Conservation (phyloP, 2,797 vertebrate species). For the Carcharodon carcharias region DNA sequence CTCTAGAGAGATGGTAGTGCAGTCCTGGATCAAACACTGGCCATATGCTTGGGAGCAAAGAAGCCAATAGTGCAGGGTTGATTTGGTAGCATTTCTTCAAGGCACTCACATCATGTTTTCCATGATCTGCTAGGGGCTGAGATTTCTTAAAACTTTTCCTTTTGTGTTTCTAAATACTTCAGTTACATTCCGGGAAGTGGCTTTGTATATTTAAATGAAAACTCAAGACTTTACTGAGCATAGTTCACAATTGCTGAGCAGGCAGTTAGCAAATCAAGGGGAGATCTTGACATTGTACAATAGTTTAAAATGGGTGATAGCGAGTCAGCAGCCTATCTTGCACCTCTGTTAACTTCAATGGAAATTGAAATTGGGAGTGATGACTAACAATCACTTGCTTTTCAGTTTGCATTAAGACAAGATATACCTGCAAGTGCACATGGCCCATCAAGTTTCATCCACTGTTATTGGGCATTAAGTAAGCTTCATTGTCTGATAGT, state of each 20-base stretch:
- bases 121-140: background rate
- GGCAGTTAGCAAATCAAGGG: background rate
- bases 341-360: background rate
- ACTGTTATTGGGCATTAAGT: background rate
- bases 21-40: background rate
- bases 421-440: background rate
- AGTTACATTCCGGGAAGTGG: background rate
- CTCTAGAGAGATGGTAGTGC: background rate
- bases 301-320: background rate
- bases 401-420: background rate
- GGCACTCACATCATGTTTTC: background rate
- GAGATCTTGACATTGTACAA: background rate
- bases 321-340: background rate
- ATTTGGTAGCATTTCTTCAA: background rate
- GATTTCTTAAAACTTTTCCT: background rate
- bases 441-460: background rate
- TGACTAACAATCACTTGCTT: background rate
- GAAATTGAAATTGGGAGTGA: background rate
- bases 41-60: background rate
- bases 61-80: background rate
- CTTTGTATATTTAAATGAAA: background rate
- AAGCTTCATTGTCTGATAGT: too few species aligned
- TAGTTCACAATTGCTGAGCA: background rate
- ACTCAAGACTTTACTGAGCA: background rate
- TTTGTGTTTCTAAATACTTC: background rate